Percentiles rank a stretch among this genome's conserved stretches.
These are phyloP conservation scores for Mermis nigrescens DNA, from an alignment of 2,888 invertebrate species.

Conservation along the genomic window DNA sequence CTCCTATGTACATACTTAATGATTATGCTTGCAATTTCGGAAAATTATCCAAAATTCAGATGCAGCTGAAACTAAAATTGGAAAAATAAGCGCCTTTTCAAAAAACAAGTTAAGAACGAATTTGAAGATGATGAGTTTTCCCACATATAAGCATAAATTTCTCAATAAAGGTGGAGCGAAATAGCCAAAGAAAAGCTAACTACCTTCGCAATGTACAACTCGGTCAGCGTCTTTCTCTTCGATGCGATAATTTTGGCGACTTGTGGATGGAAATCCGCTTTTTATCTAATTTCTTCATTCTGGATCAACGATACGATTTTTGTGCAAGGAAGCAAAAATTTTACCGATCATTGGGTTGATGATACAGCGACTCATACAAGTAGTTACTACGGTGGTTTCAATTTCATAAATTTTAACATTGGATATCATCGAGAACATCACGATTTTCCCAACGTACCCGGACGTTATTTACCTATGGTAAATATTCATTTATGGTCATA, in stretches of 20 bases:
- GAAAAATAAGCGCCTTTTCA: no score
- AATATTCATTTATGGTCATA: not conserved
- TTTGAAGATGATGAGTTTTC: no score
- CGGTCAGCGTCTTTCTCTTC: not conserved
- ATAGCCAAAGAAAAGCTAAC: not conserved
- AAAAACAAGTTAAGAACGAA: no score
- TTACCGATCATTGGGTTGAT: slow-evolving; percentile 11
- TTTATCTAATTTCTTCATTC: slow-evolving; percentile 8
- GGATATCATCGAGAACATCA: slow-evolving; percentile 12
- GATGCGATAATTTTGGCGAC: not conserved
- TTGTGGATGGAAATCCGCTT: slow-evolving; percentile 3
- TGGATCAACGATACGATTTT: slow-evolving; percentile 11
- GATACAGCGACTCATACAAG: slow-evolving; percentile 3
- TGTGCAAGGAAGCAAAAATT: slow-evolving; percentile 13
- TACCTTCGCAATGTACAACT: slow-evolving; percentile 4
- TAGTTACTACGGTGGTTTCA: slow-evolving; percentile 9
- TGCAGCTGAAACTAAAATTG: no score
- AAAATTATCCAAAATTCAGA: no score
- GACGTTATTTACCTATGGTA: slow-evolving; percentile 11
- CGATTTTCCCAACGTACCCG: slow-evolving; percentile 12
- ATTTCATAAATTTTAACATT: slow-evolving; percentile 11
- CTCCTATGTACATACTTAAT: no score
- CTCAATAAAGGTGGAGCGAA: slow-evolving; percentile 1
- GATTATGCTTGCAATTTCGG: no score
- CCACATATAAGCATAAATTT: no score